Percentiles rank a stretch among this genome's conserved stretches.
These are phyloP conservation scores for Heterodera schachtii DNA, from an alignment of 1,140 invertebrate species.

Conservation along the genomic window DNA sequence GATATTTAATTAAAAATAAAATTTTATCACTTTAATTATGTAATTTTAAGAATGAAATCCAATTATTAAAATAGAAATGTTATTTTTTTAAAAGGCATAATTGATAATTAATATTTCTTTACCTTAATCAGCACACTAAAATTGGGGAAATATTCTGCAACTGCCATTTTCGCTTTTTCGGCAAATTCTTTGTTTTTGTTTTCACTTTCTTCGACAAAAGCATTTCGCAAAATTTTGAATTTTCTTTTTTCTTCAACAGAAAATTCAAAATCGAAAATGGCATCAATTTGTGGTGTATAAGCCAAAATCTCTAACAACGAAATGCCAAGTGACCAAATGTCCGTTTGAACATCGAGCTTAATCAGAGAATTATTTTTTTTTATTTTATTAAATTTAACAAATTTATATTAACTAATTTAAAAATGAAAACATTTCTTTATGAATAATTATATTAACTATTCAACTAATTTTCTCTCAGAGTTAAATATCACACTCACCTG, in stretches of 20 bases:
- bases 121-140: not conserved
- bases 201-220: not conserved
- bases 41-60: not conserved
- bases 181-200: not conserved
- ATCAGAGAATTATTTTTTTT: too few species aligned
- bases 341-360: not conserved
- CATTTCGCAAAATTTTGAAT: not conserved
- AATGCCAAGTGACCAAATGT: constrained; percentile 1
- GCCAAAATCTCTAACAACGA: not conserved
- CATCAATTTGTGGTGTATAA: not conserved
- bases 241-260: not conserved
- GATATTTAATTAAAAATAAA: not conserved
- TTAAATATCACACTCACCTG: not conserved
- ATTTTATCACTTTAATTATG: not conserved
- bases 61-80: not conserved
- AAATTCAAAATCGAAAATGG: not conserved
- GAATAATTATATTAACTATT: not conserved
- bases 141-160: not conserved
- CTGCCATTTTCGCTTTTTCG: not conserved
- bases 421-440: not conserved
- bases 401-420: too few species aligned
- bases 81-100: not conserved
- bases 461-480: too few species aligned
- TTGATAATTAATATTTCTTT: not conserved
- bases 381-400: too few species aligned